A percentile compares a stretch with the other conserved stretches of the same genome.
These are phyloP conservation scores for Hippopotamus amphibius DNA, from an alignment of 2,113 vertebrate genomes.

Conservation along the genomic window DNA sequence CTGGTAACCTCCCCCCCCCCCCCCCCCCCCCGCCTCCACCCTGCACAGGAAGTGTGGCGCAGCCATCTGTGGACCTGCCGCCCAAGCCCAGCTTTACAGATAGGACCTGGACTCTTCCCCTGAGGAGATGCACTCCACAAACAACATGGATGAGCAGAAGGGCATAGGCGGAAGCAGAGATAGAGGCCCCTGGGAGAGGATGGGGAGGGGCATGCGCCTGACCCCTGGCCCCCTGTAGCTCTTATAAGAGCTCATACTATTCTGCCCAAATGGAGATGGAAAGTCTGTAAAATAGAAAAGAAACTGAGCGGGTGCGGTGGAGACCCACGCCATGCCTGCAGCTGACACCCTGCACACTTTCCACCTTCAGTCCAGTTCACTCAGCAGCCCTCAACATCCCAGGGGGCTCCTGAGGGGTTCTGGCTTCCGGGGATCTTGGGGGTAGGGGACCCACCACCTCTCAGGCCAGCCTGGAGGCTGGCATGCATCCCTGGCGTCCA, in stretches of 20 bases:
- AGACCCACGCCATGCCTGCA: neutral
- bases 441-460: neutral
- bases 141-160: neutral
- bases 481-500: neutral
- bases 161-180: neutral
- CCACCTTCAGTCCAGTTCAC: neutral
- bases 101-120: neutral
- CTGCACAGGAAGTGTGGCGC: neutral
- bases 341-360: neutral
- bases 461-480: neutral
- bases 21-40: neutral
- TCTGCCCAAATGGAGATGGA: conserved; percentile 56
- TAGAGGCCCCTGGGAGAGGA: neutral
- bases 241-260: neutral
- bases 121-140: neutral
- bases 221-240: neutral
- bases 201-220: neutral
- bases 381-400: neutral
- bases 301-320: neutral
- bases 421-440: neutral
- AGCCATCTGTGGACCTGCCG: neutral
- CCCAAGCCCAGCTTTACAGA: neutral
- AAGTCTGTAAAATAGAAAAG: conserved; percentile 27
- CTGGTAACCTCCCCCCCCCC: neutral
- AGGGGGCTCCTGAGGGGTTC: neutral